Percentiles rank a stretch among this genome's conserved stretches.
Conservation (phyloP, 1,140 invertebrate species). For the Drosophila novamexicana region DNA sequence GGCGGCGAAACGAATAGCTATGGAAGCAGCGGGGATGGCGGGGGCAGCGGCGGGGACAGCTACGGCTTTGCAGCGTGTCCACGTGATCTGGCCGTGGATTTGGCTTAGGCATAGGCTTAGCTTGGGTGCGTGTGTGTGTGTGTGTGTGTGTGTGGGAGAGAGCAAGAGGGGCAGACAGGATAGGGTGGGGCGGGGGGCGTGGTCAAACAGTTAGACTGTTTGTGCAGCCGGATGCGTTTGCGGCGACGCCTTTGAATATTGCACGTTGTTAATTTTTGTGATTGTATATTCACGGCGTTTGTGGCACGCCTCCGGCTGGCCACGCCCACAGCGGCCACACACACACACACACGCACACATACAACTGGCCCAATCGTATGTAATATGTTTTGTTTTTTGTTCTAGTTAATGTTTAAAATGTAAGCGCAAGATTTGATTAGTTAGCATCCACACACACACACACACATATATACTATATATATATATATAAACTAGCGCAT, state of each 20-base stretch:
- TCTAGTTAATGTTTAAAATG: constrained; percentile 57
- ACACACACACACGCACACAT: not conserved
- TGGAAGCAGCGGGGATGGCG: constrained; percentile 25
- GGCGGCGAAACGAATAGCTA: constrained; percentile 7
- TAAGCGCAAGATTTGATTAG: constrained; percentile 39
- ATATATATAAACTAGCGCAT: constrained; percentile 38
- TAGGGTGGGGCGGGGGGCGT: not conserved
- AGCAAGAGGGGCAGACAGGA: no score
- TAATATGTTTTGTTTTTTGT: constrained; percentile 76
- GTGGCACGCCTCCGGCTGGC: not conserved
- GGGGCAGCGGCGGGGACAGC: constrained; percentile 21
- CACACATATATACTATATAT: constrained; percentile 11
- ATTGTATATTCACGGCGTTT: constrained; percentile 79
- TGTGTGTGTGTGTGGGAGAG: not conserved
- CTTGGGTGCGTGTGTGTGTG: no score
- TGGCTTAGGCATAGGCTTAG: constrained; percentile 24
- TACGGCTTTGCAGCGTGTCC: constrained; percentile 55
- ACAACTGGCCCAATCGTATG: constrained; percentile 43
- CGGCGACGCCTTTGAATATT: constrained; percentile 70
- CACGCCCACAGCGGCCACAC: not conserved
- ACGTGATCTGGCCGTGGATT: constrained; percentile 64
- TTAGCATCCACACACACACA: not conserved
- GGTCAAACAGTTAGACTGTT: constrained; percentile 35
- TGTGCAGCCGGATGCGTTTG: constrained; percentile 10
- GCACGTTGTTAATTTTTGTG: constrained; percentile 84